A percentile compares a stretch with the other conserved stretches of the same genome.
Evolutionary conservation across 2,888 invertebrate genomes (phyloP).

Genomic region (Leptopilina syphax): DNA sequence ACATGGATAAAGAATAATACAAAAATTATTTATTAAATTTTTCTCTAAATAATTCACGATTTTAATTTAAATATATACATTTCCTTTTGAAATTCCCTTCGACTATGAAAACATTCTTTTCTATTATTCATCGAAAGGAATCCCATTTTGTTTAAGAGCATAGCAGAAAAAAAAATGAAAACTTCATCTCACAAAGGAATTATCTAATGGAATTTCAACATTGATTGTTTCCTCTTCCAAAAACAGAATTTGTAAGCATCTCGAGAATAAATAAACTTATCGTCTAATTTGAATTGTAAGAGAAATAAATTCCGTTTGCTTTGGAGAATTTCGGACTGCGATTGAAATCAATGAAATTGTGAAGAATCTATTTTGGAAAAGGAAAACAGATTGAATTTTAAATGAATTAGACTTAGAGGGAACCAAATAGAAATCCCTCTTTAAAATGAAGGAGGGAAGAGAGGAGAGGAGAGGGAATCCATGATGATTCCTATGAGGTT

Average conservation of each 20-base stretch:
- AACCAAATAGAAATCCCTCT: no score
- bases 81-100: neutral
- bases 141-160: neutral
- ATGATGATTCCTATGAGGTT: neutral
- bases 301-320: conserved; percentile 8
- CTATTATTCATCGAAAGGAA: no score
- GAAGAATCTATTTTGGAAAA: neutral
- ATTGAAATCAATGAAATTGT: neutral
- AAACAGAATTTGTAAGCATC: neutral
- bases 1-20: conserved; percentile 48
- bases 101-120: no score
- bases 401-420: no score
- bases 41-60: neutral
- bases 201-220: neutral
- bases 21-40: neutral
- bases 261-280: conserved; percentile 16
- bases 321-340: neutral
- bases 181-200: neutral
- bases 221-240: neutral
- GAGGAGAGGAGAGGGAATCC: no score
- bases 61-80: neutral
- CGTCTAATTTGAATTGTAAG: neutral
- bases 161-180: neutral
- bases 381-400: neutral
- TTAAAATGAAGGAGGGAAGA: no score